Base-by-base conservation (phyloP, 2,888 invertebrate genomes). In the Homarus gammarus region DNA sequence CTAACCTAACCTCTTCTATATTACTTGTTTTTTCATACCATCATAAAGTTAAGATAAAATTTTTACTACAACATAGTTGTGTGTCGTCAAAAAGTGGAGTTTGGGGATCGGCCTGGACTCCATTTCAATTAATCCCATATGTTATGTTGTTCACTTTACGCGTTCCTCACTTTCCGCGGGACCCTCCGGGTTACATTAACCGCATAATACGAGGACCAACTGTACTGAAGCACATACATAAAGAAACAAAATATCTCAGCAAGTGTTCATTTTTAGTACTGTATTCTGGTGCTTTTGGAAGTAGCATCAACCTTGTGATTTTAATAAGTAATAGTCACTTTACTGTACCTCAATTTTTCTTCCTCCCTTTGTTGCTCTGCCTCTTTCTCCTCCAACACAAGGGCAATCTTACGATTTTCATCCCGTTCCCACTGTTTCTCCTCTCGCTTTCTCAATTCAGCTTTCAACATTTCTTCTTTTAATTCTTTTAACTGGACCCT, bases 401-500 rank as follows among this genome's bases (percentile, higher is more conserved):
- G 51, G 15, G 56, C 88, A 51, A 84, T 78, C 18, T 70, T 77
- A 18, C 40, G 31, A 22, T 89, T 81, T n/a, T 73, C 36, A 38
- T 89, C 81, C 1, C 27, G 38, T 31, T 85, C 81, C 73, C 49
- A 61, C 27, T 79, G 49, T 61, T 72, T 72, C 40, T 81, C 72
- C 38, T 73, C 64, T 49, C 64, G 51, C 31, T 81, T 81, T 27
- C 81, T 33, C 56, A 81, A 36, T 49, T 70, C 44, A 10, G 81
- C 81, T 64, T 85, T 89, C n/a, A 40, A 8, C 75, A 81, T 81
- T 40, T 89, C 89, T 40, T 84, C 81, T 36, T 89, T 85, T 38
- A 85, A 70, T 61, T 81, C 85, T 36, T 79, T 72, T 2, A 89
- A 61, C 61, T 64, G 36, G 22, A n/a, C 22, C 33, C 61, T 70